Evolutionary conservation across 2,888 invertebrate genomes (phyloP), one percentile per base, ranked within the genome.

Genomic region (Urechis unicinctus): DNA sequence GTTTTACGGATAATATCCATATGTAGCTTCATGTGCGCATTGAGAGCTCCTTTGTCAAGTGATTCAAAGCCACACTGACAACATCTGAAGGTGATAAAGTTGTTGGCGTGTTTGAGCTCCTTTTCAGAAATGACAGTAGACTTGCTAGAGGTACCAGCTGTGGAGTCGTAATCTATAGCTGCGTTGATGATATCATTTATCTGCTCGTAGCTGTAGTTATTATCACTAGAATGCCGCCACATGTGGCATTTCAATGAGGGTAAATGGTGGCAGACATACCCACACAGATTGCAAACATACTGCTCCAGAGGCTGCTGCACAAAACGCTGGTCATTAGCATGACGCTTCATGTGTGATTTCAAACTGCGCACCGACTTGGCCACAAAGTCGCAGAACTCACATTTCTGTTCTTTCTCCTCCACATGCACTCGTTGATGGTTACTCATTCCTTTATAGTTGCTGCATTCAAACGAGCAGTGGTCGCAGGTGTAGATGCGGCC

Each of bases 211-310:
- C 71, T 73, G 61, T 75, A 77, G 62, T 72, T 72, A 41, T 66
- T 63, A 53, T 75, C 73, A 48, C 70, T 70, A 22, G 75, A 73
- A 61, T 77, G 76, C 1, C 75, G 67, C 75, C 76, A 77, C 75
- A 77, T 75, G 64, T 77, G 76, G 1, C 74, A 74, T 59, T 77
- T 77, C 24, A 77, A 64, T 1, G 76, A 75, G 2, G 76, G 76
- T 55, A 75, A 61, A 57, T 77, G 76, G 59, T 77, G 75, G 57
- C 76, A 77, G 3, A 75, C 71, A 56, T 77, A 77, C 42, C 74
- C 74, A 62, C 76, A 77, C 17, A 77, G 59, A 52, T 73, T 72
- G 61, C 76, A 77, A 57, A 74, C 75, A 63, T 77, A 77, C 61
- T 77, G 76, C 56, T 77, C 76, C 48, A 76, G 63, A 0, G 74